Evolutionary conservation across 2,113 vertebrate genomes (phyloP).

Genomic region (Bubo bubo): DNA sequence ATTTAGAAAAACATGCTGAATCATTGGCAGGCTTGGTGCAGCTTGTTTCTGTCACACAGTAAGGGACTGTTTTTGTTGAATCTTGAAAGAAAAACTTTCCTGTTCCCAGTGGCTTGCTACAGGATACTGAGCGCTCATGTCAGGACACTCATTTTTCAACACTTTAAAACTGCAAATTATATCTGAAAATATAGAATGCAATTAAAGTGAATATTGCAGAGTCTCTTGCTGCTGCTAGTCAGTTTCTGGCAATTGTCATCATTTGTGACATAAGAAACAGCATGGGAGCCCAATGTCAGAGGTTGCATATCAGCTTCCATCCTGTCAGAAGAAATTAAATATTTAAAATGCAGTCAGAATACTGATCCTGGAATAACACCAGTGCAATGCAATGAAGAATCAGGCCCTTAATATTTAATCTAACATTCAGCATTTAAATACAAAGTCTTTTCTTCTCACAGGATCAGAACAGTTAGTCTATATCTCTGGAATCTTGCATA

Average conservation of each 20-base stretch:
- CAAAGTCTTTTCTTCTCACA: not conserved
- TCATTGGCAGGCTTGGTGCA: conserved; percentile 22
- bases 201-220: conserved; percentile 23
- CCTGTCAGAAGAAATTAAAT: conserved; percentile 18
- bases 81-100: conserved; percentile 39
- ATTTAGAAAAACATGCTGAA: conserved; percentile 29
- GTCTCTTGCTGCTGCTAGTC: conserved; percentile 28
- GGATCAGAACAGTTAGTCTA: not conserved
- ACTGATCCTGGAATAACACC: not conserved
- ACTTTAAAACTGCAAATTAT: not conserved
- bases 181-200: not conserved
- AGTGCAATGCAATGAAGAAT: not conserved
- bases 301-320: not conserved
- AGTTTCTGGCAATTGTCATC: conserved; percentile 26
- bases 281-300: conserved; percentile 18
- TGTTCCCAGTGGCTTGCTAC: not conserved
- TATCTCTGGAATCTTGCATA: not conserved
- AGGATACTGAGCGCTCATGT: not conserved
- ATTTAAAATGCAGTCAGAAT: conserved; percentile 9
- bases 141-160: not conserved
- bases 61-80: conserved; percentile 18
- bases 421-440: not conserved
- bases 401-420: not conserved
- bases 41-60: conserved; percentile 38
- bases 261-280: conserved; percentile 8